Base-by-base conservation (phyloP, 2,797 vertebrate genomes). In the Micromesistius poutassou region DNA sequence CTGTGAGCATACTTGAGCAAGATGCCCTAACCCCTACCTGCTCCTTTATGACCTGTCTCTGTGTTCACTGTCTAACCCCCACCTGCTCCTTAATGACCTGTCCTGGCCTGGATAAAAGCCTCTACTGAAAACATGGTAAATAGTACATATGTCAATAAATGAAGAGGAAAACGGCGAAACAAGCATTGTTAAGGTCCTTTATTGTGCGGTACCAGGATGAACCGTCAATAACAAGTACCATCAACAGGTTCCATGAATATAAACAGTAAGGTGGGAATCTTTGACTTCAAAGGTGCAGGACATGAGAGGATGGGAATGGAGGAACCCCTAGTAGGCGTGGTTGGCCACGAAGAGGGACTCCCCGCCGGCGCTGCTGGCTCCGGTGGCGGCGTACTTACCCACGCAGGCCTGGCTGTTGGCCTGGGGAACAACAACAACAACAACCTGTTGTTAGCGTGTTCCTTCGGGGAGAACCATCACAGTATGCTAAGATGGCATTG, bases 341-440 rank as follows among this genome's bases (percentile, higher is more conserved):
- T 96, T 95, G 66, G 93, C 96, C 85, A 97, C 88, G 71, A 92
- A 97, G 79, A 97, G 94, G 36, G 96, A 98, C 22, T 97, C 95
- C 81, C 93, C 94, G 46, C 95, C 95, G 1, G 96, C 96, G 7
- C 92, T 30, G 71, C 96, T 95, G 74, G 76, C 30, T 78, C 92
- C 95, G 30, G 86, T 75, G 40, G 93, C 36, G 31, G 79, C 90
- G n/a, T 97, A 97, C 88, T 97, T 97, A 9, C 96, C 96, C 84
- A 93, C 85, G 81, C 92, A 93, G 78, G 96, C 96, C 77, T 89
- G 93, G 89, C 84, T 95, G 92, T 98, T 98, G 80, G 94, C 95
- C 96, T 97, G 89, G 71, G 62, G 25, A 28, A 35, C 5, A 28
- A n/a, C n/a, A n/a, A n/a, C 9, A 25, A 28, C 50, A 74, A 74